These are phyloP conservation scores for Malurus cyaneus DNA, from an alignment of 2,113 vertebrate species.

Conservation along the genomic window DNA sequence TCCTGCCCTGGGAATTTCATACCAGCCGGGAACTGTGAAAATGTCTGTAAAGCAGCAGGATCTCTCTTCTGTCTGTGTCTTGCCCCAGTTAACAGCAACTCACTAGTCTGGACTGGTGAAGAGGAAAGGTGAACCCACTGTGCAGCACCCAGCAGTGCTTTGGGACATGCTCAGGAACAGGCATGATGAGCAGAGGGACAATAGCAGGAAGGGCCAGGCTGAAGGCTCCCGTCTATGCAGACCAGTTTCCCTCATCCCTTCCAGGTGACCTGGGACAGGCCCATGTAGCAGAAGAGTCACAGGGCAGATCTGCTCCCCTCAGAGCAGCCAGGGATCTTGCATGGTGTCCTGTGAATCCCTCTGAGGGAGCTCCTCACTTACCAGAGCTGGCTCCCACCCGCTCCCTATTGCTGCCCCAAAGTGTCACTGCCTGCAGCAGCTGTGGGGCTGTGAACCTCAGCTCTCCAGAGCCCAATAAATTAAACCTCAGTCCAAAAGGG, in stretches of 20 bases:
- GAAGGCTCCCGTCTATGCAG: background rate
- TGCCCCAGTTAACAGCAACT: background rate
- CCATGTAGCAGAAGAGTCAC: background rate
- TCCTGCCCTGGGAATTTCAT: background rate
- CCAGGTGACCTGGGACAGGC: background rate
- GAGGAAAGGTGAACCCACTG: background rate
- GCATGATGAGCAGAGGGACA: background rate
- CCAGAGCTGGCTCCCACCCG: background rate
- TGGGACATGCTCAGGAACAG: background rate
- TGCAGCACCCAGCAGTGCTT: background rate
- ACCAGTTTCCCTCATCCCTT: background rate
- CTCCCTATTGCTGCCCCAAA: background rate
- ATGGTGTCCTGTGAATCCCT: fast-evolving
- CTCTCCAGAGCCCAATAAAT: background rate
- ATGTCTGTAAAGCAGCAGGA: background rate
- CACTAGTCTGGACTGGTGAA: background rate
- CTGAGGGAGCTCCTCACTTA: background rate
- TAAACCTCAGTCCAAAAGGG: background rate
- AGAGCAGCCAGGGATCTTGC: background rate
- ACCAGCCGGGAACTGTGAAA: background rate
- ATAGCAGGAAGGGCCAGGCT: background rate
- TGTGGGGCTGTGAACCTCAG: background rate
- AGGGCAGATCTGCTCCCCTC: background rate
- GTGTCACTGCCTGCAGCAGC: conserved; percentile 5
- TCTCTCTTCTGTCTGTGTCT: background rate